Base-by-base conservation (phyloP, 1,140 invertebrate species). In the Trigoniulus corallinus region DNA sequence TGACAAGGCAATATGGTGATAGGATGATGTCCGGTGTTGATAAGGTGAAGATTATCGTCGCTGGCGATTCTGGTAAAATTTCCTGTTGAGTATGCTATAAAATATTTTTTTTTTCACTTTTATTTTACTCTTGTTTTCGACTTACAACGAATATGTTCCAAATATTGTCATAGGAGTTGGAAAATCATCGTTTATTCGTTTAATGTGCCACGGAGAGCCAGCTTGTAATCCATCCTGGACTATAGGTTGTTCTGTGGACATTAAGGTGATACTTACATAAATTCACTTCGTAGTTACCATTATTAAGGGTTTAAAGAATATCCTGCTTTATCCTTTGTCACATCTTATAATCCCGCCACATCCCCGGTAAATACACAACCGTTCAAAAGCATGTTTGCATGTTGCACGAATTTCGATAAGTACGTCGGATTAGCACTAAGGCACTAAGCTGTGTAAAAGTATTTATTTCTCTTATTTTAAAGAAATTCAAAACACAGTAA, bases 211-310 rank as follows among this genome's bases (percentile, higher is more conserved):
- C 58, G 82, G 84, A 63, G 80, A 92, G 66, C 77, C 84, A 1
- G 77, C 89, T 4, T 71, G 70, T 51, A 86, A 82, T 55, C 86
- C 89, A 3, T 79, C 82, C 48, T 96, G 88, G 84, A 97, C 92
- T 0, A 82, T 97, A 54, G 93, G 93, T 18, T 95, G 89, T 67
- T 83, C 86, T 20, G 81, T 95, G 1, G 89, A 97, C 71, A 88
- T 97, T 0, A 94, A 91, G 59, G 70, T 67, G 15, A 7, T 34
- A 34, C 7, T 34, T 34, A 34, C 15, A n/a, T n/a, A n/a, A n/a
- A 34, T 7, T 34, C 15, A 15, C 29, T 34, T 7, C 15, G 29
- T 7, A 7, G 15, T 34, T 34, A 34, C 29, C 29, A 34, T 15
- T 7, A 34, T 15, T 34, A 59, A 52, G 44, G 2, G 10, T 15